A percentile compares a stretch with the other conserved stretches of the same genome.
These are phyloP conservation scores for Nematopogon swammerdamellus DNA, from an alignment of 2,888 invertebrate genomes.

Conservation along the genomic window DNA sequence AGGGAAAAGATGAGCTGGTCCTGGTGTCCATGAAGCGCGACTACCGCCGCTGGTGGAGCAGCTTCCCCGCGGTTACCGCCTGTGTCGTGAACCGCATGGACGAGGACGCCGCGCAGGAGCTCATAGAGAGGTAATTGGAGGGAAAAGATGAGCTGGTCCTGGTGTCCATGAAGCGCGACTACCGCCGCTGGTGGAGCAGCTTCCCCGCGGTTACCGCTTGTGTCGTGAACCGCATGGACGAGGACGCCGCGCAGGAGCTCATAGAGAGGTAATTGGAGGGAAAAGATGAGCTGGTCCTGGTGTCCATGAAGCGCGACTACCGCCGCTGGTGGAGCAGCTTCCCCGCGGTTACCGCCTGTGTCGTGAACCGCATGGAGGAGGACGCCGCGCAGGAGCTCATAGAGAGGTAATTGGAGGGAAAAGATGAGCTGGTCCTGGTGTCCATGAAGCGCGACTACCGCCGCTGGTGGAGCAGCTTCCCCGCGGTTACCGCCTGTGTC, in stretches of 20 bases:
- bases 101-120: constrained; percentile 23
- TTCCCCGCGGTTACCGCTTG: constrained; percentile 49
- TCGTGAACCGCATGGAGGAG: constrained; percentile 28
- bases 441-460: constrained; percentile 43
- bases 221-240: constrained; percentile 30
- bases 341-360: constrained; percentile 47
- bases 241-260: constrained; percentile 23
- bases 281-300: constrained; percentile 34
- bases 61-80: constrained; percentile 44
- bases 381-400: constrained; percentile 29
- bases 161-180: constrained; percentile 43
- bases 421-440: constrained; percentile 37
- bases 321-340: constrained; percentile 41
- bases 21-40: constrained; percentile 45
- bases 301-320: constrained; percentile 42
- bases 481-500: constrained; percentile 45
- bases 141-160: constrained; percentile 31
- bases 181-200: constrained; percentile 37
- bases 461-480: constrained; percentile 40
- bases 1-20: constrained; percentile 24
- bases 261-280: constrained; percentile 22
- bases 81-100: constrained; percentile 37
- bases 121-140: constrained; percentile 23
- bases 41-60: constrained; percentile 40
- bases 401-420: constrained; percentile 16